Evolutionary conservation across 2,888 invertebrate genomes (phyloP), one percentile per base, ranked within the genome.

Genomic region (Ichneumoninae sp.): DNA sequence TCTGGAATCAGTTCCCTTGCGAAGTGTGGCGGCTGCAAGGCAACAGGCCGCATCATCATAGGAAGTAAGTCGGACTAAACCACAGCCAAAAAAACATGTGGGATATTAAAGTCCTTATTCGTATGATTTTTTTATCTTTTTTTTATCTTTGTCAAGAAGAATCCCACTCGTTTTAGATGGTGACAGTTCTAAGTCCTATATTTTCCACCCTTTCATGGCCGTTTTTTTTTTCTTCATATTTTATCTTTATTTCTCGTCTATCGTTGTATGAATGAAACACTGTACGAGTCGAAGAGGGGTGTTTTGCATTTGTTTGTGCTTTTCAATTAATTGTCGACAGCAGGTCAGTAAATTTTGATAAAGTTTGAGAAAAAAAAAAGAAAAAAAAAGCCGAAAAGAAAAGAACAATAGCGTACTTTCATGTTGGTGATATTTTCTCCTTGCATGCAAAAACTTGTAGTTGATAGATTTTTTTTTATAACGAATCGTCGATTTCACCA

Each of bases 1-100:
- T 92, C 92, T 89, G 92, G 93, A 91, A 91, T 92, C 92, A 91
- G 92, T 93, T 92, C 93, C 90, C 92, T 93, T 91, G 92, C 92
- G 89, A 93, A 93, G 92, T 93, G 93, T 92, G 90, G 91, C 89
- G 91, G 91, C 92, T 93, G 93, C 93, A 93, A 93, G 92, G 93
- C 93, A 87, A 93, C 93, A 89, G 93, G 93, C 91, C 93, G 93
- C 88, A 93, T 93, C 92, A 92, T 92, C 92, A 92, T 92, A 92
- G 93, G 92, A 93, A 93, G 93, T 93, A 93, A 93, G 93, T 93
- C 91, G 90, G 90, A 92, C 85, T 88, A 87, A 89, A 91, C 90
- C 90, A 91, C 89, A 91, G 89, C 89, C 89, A 89, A 90, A 89
- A 88, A 83, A 90, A 88, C 90, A 88, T 89, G 90, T 89, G 90